These are phyloP conservation scores for Baryphthengus martii DNA, from an alignment of 2,113 vertebrate species.

Conservation along the genomic window DNA sequence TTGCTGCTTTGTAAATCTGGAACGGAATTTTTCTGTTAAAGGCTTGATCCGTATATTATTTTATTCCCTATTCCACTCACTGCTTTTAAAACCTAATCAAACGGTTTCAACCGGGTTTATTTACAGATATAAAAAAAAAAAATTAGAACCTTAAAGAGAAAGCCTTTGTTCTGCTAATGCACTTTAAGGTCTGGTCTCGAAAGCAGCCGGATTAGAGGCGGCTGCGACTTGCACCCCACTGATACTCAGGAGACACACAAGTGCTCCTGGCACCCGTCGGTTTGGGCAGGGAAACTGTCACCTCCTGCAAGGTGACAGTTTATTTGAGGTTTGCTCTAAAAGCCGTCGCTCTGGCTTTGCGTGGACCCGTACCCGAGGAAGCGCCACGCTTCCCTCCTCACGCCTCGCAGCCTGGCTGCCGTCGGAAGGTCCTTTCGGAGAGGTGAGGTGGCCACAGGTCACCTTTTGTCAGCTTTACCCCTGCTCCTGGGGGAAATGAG, in stretches of 20 bases:
- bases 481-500: rapidly evolving
- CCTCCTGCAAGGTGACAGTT: not conserved
- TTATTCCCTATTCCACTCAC: not conserved
- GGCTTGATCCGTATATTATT: not conserved
- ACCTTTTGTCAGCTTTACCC: not conserved
- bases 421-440: not conserved
- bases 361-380: rapidly evolving
- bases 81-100: not conserved
- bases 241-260: not conserved
- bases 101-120: not conserved
- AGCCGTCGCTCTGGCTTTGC: rapidly evolving
- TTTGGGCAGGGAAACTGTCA: not conserved
- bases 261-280: not conserved
- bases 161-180: not conserved
- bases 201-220: not conserved
- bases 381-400: rapidly evolving
- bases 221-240: rapidly evolving
- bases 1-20: not conserved
- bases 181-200: not conserved
- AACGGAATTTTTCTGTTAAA: not conserved
- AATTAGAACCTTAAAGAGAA: not conserved
- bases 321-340: not conserved
- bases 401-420: rapidly evolving
- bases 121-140: not conserved
- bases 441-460: not conserved